Evolutionary conservation across 37 sponge, comb jelly and placozoan species (phyloP).

Genomic region (Cliona cf. orientalis): DNA sequence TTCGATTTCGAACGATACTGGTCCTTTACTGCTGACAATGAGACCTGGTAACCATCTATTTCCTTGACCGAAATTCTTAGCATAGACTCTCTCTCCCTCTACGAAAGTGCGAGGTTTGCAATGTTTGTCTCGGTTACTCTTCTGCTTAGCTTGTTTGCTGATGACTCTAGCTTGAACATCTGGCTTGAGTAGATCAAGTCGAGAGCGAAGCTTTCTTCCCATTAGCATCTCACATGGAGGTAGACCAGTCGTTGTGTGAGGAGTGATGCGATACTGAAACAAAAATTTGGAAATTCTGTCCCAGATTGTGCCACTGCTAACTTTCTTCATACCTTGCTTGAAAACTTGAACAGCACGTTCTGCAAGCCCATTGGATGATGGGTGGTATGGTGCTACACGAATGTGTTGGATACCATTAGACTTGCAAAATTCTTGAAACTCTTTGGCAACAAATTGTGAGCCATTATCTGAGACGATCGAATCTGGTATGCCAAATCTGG

Average conservation of each 20-base stretch:
- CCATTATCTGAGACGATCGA: constrained; percentile 51
- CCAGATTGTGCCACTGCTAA: neutral
- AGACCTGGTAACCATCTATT: constrained; percentile 24
- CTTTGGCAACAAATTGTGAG: constrained; percentile 28
- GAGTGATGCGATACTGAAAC: constrained; percentile 37
- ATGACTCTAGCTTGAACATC: constrained; percentile 1
- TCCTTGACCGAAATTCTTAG: constrained; percentile 5
- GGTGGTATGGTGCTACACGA: too few species aligned
- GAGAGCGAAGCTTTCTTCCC: constrained; percentile 32
- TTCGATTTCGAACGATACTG: constrained; percentile 8
- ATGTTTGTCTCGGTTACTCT: constrained; percentile 1
- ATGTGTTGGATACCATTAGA: neutral
- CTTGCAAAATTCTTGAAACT: constrained; percentile 38
- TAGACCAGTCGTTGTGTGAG: constrained; percentile 38
- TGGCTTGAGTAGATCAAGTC: constrained; percentile 40
- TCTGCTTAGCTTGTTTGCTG: constrained; percentile 22
- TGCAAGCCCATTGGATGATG: constrained; percentile 41
- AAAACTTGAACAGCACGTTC: constrained; percentile 36
- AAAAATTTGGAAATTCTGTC: constrained; percentile 31
- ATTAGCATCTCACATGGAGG: constrained; percentile 47
- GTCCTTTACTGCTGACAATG: neutral
- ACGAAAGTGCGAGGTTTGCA: neutral
- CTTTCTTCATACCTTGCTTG: constrained; percentile 44
- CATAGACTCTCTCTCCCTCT: constrained; percentile 34
- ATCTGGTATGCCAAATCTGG: constrained; percentile 28